Percentiles rank a stretch among this genome's conserved stretches.
These are phyloP conservation scores for Alauda arvensis DNA, from an alignment of 2,797 vertebrate genomes.

Conservation along the genomic window DNA sequence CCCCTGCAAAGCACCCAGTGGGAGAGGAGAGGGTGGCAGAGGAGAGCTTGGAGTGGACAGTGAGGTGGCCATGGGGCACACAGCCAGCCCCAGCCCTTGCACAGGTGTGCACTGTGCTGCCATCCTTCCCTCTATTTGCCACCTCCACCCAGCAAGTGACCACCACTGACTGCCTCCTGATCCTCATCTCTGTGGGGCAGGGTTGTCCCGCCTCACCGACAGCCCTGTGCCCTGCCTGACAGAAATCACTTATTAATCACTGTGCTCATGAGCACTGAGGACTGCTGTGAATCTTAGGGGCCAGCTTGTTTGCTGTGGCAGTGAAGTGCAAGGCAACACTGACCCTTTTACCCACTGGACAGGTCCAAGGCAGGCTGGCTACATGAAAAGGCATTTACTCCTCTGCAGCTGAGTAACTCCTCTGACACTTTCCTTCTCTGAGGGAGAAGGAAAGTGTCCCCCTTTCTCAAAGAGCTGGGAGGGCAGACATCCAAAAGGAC, in stretches of 20 bases:
- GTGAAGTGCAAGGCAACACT: not conserved
- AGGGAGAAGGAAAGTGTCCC: not conserved
- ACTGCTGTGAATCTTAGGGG: not conserved
- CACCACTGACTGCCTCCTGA: not conserved
- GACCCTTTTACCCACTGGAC: not conserved
- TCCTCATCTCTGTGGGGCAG: not conserved
- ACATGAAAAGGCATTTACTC: not conserved
- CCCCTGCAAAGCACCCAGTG: not conserved
- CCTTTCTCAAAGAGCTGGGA: not conserved
- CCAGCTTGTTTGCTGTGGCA: not conserved
- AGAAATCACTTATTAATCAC: not conserved
- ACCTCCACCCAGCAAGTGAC: not conserved
- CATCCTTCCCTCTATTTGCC: not conserved
- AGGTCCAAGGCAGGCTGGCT: not conserved
- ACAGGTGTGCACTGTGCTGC: rapidly evolving
- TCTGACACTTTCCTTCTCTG: no score
- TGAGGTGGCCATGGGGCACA: rapidly evolving
- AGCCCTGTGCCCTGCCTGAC: not conserved
- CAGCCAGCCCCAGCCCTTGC: not conserved
- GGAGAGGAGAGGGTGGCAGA: not conserved
- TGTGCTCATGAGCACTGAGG: not conserved
- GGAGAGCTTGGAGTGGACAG: not conserved
- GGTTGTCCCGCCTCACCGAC: not conserved
- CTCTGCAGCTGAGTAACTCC: not conserved
- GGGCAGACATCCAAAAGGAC: not conserved